These are phyloP conservation scores for Acanthurus tractus DNA, from an alignment of 2,797 vertebrate genomes.

Conservation along the genomic window DNA sequence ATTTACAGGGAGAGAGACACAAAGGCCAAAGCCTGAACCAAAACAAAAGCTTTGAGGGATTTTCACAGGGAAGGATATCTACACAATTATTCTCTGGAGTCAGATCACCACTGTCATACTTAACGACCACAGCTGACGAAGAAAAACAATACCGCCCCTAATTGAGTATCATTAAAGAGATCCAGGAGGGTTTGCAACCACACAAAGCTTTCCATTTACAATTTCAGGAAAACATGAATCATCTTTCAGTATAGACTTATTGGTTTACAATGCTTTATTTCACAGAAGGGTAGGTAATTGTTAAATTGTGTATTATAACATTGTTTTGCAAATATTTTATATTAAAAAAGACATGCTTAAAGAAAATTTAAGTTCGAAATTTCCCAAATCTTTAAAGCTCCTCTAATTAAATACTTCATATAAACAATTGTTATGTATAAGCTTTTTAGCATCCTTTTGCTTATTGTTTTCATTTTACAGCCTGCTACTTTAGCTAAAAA, in stretches of 20 bases:
- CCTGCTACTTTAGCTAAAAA: background rate
- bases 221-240: slow-evolving; percentile 60
- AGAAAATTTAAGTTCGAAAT: background rate
- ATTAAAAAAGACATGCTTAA: slow-evolving; percentile 7
- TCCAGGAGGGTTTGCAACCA: slow-evolving; percentile 56
- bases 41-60: slow-evolving; percentile 76
- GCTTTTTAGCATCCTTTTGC: background rate
- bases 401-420: background rate
- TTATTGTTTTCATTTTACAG: background rate
- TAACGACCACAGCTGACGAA: slow-evolving; percentile 58
- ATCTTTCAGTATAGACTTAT: slow-evolving; percentile 29
- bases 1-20: slow-evolving; percentile 71
- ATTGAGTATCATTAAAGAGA: slow-evolving; percentile 73
- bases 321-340: slow-evolving; percentile 3
- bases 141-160: slow-evolving; percentile 67
- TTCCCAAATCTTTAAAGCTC: background rate
- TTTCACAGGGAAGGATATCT: slow-evolving; percentile 64
- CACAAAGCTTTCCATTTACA: slow-evolving; percentile 59
- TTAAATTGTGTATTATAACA: slow-evolving; percentile 22
- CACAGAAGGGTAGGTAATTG: slow-evolving; percentile 17
- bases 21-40: slow-evolving; percentile 66
- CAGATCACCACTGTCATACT: slow-evolving; percentile 64
- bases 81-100: slow-evolving; percentile 71
- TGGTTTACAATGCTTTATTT: slow-evolving; percentile 31
- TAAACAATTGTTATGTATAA: background rate